phyloP scores from a whole-genome alignment of 2,888 invertebrate species.

The Drosophila kambysellisi region DNA sequence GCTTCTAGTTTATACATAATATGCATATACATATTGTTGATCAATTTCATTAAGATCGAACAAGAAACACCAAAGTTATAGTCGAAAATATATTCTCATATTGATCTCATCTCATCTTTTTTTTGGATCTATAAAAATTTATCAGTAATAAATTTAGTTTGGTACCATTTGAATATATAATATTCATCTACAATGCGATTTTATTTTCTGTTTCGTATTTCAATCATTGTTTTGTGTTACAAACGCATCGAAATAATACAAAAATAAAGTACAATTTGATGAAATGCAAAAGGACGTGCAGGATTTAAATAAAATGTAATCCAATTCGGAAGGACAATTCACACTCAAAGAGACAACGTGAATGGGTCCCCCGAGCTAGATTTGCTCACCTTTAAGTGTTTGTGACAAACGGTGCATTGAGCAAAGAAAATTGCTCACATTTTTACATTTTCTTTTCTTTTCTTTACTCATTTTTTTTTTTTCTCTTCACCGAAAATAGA shows the following conservation, averaged over 20 bases:
- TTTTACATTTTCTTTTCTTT: conserved; percentile 4
- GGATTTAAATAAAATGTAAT: conserved; percentile 46
- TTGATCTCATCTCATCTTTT: too few species aligned
- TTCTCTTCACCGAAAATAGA: conserved; percentile 21
- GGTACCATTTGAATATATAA: neutral
- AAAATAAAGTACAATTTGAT: neutral
- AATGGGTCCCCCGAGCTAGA: conserved; percentile 63
- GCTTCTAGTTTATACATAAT: too few species aligned
- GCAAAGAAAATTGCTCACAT: conserved; percentile 57
- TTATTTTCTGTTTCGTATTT: neutral
- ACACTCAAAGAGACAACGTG: conserved; percentile 26
- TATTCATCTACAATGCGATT: neutral
- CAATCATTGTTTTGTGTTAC: neutral
- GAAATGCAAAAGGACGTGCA: conserved; percentile 25
- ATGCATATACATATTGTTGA: too few species aligned
- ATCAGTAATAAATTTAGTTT: neutral
- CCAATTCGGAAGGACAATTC: conserved; percentile 32
- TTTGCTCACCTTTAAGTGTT: conserved; percentile 53
- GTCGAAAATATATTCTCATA: too few species aligned
- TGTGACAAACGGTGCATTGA: conserved; percentile 25
- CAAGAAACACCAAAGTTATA: too few species aligned
- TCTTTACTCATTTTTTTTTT: neutral
- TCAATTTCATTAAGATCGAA: too few species aligned
- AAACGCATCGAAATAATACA: neutral
- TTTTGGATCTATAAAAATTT: neutral